Conservation (phyloP, 2,888 invertebrate species). For the Lydus trimaculatus region DNA sequence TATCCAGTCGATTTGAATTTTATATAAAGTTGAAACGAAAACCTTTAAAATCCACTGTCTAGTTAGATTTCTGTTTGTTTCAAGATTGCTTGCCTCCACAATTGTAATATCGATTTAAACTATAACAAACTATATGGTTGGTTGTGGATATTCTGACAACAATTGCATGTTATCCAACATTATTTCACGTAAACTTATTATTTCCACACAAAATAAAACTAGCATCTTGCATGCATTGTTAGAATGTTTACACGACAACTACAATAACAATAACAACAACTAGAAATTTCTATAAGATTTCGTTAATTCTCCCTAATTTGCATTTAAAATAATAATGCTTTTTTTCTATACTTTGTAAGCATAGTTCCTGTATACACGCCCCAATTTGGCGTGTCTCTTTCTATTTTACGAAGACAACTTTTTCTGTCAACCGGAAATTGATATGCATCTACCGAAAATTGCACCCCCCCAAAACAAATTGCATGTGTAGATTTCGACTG, state of each 20-base stretch:
- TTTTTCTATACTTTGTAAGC: background rate
- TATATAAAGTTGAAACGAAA: background rate
- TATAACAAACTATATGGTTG: background rate
- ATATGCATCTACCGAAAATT: background rate
- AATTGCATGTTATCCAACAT: slow-evolving; percentile 8
- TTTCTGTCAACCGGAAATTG: background rate
- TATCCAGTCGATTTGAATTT: background rate
- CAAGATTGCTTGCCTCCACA: background rate
- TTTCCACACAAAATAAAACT: background rate
- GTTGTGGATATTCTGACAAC: background rate
- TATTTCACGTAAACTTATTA: background rate
- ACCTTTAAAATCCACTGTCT: background rate
- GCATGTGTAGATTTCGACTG: background rate
- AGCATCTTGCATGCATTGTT: slow-evolving; percentile 10
- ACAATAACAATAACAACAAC: too few relatives aligned
- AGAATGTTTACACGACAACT: background rate
- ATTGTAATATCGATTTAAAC: background rate
- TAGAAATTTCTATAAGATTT: too few relatives aligned
- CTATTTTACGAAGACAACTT: background rate
- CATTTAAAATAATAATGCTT: too few relatives aligned
- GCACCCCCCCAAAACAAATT: background rate
- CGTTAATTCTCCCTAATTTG: too few relatives aligned
- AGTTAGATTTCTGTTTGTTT: background rate
- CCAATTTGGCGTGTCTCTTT: background rate
- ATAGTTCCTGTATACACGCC: background rate